These are phyloP conservation scores for Sitta europaea DNA, from an alignment of 2,113 vertebrate species.

Conservation along the genomic window DNA sequence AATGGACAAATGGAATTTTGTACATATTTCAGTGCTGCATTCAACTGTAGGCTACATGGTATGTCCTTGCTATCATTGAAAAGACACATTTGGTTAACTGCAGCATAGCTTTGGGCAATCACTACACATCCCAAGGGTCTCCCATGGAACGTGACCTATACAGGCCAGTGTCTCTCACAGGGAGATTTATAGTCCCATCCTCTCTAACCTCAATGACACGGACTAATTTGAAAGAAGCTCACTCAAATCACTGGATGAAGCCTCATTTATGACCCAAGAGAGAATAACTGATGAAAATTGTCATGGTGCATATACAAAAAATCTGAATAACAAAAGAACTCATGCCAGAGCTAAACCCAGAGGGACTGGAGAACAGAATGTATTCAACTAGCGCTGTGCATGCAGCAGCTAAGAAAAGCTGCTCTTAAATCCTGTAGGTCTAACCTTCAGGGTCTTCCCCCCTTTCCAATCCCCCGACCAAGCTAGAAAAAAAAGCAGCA, in stretches of 20 bases:
- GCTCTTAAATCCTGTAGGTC: not conserved
- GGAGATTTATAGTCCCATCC: not conserved
- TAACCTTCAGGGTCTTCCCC: not conserved
- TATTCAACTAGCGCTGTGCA: not conserved
- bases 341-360: not conserved
- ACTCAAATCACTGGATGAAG: not conserved
- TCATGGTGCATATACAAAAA: not conserved
- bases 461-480: not conserved
- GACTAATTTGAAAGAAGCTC: not conserved
- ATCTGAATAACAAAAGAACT: not conserved
- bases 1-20: not conserved
- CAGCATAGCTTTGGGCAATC: not conserved
- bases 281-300: not conserved
- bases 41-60: not conserved
- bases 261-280: not conserved
- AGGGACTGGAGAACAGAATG: not conserved
- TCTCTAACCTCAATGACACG: not conserved
- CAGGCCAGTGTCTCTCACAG: not conserved
- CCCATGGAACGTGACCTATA: not conserved
- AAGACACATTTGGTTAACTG: not conserved
- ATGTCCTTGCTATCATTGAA: no score
- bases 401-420: not conserved
- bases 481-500: not conserved
- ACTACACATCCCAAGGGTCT: not conserved
- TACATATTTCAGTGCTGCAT: not conserved